phyloP scores from a whole-genome alignment of 2,113 vertebrate genomes.

The Platysteira castanea region DNA sequence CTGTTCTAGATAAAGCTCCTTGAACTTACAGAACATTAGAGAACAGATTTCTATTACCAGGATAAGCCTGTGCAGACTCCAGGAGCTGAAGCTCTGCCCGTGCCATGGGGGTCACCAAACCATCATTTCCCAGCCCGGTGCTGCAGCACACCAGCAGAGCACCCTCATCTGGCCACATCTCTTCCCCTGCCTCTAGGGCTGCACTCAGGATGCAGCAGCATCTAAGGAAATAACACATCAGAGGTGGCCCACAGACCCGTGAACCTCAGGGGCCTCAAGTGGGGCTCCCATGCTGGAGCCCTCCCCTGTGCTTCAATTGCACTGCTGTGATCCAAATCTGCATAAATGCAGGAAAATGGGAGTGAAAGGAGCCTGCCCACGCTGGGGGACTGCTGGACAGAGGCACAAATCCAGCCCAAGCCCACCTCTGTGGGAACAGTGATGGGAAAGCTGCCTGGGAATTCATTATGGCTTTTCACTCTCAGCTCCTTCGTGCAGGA shows the following conservation, averaged over 20 bases:
- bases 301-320: background rate
- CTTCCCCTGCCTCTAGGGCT: background rate
- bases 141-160: background rate
- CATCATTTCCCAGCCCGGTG: background rate
- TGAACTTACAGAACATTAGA: background rate
- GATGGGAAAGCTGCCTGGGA: background rate
- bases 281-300: background rate
- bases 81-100: background rate
- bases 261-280: background rate
- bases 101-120: background rate
- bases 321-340: background rate
- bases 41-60: background rate
- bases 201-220: background rate
- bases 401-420: background rate
- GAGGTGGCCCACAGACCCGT: background rate
- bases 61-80: background rate
- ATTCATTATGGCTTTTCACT: background rate
- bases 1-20: background rate
- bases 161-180: background rate
- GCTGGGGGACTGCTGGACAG: background rate
- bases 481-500: background rate
- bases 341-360: background rate
- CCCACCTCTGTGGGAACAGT: background rate
- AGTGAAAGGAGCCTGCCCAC: background rate
- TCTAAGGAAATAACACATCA: background rate